Base-by-base conservation (phyloP, 2,797 vertebrate species). In the Notamacropus eugenii region DNA sequence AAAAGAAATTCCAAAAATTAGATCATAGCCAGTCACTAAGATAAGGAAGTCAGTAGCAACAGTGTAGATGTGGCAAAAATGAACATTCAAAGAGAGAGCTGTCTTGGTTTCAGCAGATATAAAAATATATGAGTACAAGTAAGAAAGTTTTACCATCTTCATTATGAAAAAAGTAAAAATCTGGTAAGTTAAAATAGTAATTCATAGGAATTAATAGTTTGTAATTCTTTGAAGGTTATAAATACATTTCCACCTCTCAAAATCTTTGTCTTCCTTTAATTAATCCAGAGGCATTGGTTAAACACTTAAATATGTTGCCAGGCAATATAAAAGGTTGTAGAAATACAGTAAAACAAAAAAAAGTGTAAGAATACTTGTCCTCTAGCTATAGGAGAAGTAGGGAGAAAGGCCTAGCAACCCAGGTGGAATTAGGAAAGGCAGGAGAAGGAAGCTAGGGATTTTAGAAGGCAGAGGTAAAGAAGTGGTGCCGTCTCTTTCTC, bases 81-180 rank as follows among this genome's bases (percentile, higher is more conserved):
- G 19, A 14, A 87, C 55, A 94, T 3, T 46, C 52, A 92, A 91
- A 93, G 40, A 95, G 55, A 93, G 93, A 14, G 57, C n/a, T 94
- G 59, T 67, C 31, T 91, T 90, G 34, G 55, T 93, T 93, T 96
- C 92, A 96, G 90, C 92, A 56, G 87, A 10, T 95, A 91, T 96
- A 87, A 93, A 96, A 58, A 3, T 29, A 95, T 91, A 92, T 52
- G 4, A 52, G 19, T 94, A 9, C 91, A 93, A 94, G 67, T 92
- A 92, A 57, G 91, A n/a, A 56, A 95, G 16, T 96, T 95, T 96
- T 96, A 62, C 54, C 96, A 0, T 96, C 31, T 94, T 91, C 31
- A 94, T 55, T 87, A 58, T 95, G 1, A 74, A 95, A 67, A 40
- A 91, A 46, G 62, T 91, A 87, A 67, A 93, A 87, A 58, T 82